These are phyloP conservation scores for Pangasius macronema DNA, from an alignment of 2,797 vertebrate species.

Conservation along the genomic window DNA sequence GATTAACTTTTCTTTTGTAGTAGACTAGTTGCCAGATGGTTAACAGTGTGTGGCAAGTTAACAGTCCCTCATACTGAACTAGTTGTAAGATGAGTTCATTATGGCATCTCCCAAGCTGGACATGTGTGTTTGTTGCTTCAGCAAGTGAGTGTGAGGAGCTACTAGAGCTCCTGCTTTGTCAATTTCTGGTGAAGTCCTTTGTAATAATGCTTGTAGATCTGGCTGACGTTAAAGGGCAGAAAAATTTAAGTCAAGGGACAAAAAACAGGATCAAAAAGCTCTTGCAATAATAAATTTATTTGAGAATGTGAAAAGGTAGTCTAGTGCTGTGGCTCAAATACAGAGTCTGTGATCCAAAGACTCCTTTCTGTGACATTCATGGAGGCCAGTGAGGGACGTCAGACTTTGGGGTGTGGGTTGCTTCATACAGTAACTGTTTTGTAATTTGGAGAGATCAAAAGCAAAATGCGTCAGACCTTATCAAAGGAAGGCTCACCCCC, in stretches of 20 bases:
- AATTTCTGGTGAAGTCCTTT: background rate
- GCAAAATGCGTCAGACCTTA: conserved; percentile 9
- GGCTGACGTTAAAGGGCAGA: background rate
- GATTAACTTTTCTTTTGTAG: background rate
- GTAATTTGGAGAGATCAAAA: conserved; percentile 6
- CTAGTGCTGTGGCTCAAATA: background rate
- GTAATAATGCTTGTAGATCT: background rate
- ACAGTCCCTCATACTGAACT: background rate
- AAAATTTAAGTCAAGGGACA: background rate
- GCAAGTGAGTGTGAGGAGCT: background rate
- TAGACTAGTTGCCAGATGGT: background rate
- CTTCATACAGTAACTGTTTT: conserved; percentile 21
- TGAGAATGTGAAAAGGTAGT: background rate
- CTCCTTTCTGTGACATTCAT: conserved; percentile 1
- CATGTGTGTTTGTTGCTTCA: background rate
- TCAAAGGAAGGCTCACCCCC: background rate
- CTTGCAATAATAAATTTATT: background rate
- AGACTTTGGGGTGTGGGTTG: background rate
- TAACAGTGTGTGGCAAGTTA: too few species aligned
- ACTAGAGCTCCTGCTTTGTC: background rate
- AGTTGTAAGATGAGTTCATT: background rate
- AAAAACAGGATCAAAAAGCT: too few species aligned
- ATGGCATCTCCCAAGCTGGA: too few species aligned
- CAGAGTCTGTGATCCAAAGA: background rate
- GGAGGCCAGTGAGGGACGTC: background rate